A percentile compares a stretch with the other conserved stretches of the same genome.
phyloP scores from a whole-genome alignment of 2,888 invertebrate genomes.

The Spilarctia lutea region DNA sequence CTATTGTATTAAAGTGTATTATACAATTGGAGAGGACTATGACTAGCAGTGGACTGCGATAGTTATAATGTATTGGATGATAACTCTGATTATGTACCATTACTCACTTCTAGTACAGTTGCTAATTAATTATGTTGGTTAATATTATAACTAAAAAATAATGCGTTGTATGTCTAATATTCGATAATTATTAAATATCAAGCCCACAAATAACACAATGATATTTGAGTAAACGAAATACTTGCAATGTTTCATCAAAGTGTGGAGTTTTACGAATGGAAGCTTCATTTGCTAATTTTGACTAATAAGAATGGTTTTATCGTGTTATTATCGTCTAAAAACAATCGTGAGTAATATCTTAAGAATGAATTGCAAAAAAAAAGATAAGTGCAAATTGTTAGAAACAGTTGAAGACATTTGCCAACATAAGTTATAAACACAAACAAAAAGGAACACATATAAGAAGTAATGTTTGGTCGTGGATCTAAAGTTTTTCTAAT shows the following conservation, averaged over 20 bases:
- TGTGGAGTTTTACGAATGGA: background rate
- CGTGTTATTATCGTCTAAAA: background rate
- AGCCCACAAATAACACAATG: background rate
- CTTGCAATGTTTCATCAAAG: background rate
- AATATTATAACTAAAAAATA: background rate
- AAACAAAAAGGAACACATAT: background rate
- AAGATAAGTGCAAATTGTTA: background rate
- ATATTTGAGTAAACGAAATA: background rate
- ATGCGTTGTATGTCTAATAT: background rate
- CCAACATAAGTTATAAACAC: constrained; percentile 5
- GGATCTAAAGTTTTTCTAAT: background rate
- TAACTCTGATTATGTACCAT: background rate
- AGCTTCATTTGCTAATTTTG: background rate
- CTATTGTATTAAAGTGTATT: too few species aligned
- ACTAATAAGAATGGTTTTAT: background rate
- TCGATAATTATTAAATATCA: background rate
- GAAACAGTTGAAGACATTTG: background rate
- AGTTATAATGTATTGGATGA: background rate
- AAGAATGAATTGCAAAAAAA: constrained; percentile 1
- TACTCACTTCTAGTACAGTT: background rate
- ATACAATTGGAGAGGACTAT: too few species aligned
- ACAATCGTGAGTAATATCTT: background rate
- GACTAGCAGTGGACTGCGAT: background rate
- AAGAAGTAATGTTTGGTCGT: background rate
- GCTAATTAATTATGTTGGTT: background rate